These are phyloP conservation scores for Diachasmimorpha longicaudata DNA, from an alignment of 1,140 invertebrate species.

Conservation along the genomic window DNA sequence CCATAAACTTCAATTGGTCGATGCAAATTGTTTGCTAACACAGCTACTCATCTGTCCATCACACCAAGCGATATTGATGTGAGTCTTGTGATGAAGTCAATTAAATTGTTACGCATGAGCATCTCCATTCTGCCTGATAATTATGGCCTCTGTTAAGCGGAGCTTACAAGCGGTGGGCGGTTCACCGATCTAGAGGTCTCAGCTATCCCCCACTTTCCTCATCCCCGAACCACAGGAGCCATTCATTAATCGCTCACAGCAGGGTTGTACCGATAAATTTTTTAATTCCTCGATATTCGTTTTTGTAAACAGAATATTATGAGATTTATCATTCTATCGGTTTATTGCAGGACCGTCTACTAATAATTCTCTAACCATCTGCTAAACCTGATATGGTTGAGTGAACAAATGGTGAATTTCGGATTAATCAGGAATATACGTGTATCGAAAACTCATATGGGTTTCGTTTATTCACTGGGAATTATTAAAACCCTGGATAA, in stretches of 20 bases:
- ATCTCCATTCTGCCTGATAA: neutral
- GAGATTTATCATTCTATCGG: neutral
- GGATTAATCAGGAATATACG: neutral
- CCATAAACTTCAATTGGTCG: neutral
- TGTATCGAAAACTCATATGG: neutral
- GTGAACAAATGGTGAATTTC: neutral
- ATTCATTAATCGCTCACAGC: constrained; percentile 30
- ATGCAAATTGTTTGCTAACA: neutral
- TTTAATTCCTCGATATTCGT: neutral
- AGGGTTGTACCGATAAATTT: constrained; percentile 27
- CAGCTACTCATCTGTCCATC: neutral
- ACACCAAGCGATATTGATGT: neutral
- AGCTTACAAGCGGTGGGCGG: constrained; percentile 29
- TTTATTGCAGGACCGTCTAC: neutral
- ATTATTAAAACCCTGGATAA: neutral
- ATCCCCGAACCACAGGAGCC: neutral
- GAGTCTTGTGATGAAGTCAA: neutral
- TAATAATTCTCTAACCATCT: neutral
- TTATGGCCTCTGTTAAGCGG: constrained; percentile 28
- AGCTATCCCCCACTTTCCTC: neutral
- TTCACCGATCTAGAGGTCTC: neutral
- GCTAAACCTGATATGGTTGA: neutral
- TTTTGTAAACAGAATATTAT: neutral
- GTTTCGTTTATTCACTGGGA: neutral
- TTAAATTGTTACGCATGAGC: neutral